Percentiles rank a stretch among this genome's conserved stretches.
Conservation (phyloP, 1,140 invertebrate species). For the Coptotermes formosanus region DNA sequence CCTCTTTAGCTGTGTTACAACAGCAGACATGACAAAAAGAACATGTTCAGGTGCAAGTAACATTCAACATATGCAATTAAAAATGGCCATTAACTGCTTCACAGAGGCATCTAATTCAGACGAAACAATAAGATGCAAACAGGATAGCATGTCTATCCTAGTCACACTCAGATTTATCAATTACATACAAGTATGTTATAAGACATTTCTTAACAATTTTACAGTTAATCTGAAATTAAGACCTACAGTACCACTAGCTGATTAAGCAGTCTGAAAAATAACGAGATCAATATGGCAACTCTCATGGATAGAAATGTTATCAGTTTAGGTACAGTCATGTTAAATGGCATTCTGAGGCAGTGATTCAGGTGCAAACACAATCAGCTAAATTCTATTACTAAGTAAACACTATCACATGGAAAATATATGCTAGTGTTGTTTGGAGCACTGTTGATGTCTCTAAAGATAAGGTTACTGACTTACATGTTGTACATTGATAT, state of each 20-base stretch:
- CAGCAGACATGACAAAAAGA: not conserved
- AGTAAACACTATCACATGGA: not conserved
- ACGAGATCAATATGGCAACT: conserved; percentile 3
- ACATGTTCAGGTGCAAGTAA: not conserved
- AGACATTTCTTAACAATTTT: not conserved
- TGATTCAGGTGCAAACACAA: not conserved
- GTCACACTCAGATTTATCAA: not conserved
- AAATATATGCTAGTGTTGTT: not conserved
- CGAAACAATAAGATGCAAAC: not conserved
- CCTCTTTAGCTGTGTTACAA: not conserved
- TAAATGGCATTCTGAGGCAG: not conserved
- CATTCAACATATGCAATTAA: not conserved
- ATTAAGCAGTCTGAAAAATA: not conserved
- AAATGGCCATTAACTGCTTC: not conserved
- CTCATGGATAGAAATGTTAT: not conserved
- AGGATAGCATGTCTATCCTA: not conserved
- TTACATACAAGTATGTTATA: not conserved
- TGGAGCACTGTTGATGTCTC: not conserved
- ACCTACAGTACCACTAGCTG: not conserved
- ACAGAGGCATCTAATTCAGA: not conserved
- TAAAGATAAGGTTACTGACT: not conserved
- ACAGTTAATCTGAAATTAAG: not conserved
- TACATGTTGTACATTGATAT: not conserved
- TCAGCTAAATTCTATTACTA: not conserved
- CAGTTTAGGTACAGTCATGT: not conserved